Conservation (phyloP, 2,113 vertebrate species). For the Vidua chalybeata region DNA sequence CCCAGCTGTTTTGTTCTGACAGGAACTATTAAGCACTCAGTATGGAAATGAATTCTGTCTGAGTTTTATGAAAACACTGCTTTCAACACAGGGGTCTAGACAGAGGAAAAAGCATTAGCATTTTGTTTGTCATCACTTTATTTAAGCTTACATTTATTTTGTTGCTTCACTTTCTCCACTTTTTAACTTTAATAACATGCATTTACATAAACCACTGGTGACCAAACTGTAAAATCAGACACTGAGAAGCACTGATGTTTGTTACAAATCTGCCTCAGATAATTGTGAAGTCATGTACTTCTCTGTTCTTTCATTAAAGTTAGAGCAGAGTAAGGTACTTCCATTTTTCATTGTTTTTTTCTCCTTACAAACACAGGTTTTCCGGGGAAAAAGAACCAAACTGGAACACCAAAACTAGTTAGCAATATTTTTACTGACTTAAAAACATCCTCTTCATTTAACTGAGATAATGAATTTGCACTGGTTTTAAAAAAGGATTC, state of each 20-base stretch:
- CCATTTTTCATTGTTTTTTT: not conserved
- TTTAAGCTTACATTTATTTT: constrained; percentile 44
- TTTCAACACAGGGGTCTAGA: constrained; percentile 73
- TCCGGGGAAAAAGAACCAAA: not conserved
- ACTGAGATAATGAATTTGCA: not conserved
- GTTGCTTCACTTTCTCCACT: constrained; percentile 17
- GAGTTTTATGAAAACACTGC: constrained; percentile 79
- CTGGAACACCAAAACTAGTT: not conserved
- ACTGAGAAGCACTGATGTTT: not conserved
- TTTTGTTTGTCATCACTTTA: constrained; percentile 68
- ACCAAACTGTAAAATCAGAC: not conserved
- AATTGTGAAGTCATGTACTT: not conserved
- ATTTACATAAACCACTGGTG: not conserved
- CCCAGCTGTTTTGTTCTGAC: constrained; percentile 83
- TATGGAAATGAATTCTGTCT: constrained; percentile 82
- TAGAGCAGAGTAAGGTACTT: not conserved
- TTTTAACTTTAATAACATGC: not conserved
- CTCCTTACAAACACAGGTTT: not conserved
- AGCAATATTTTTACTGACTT: not conserved
- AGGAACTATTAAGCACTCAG: constrained; percentile 77
- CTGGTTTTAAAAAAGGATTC: not conserved
- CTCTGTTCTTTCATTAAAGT: not conserved
- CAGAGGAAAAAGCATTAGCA: constrained; percentile 62
- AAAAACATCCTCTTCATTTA: not conserved
- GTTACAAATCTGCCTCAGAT: not conserved